Conservation (phyloP, 1,140 invertebrate species). For the Bombyx mori region ASM3026992v2 NC_085120.1:533501-534000, state of each 20-base stretch:
- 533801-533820: neutral
- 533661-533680: neutral
- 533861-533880: neutral
- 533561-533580: neutral
- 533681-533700: conserved; percentile 4
- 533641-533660: conserved; percentile 1
- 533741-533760: conserved; percentile 3
- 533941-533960: neutral
- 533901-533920: neutral
- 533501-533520: too few relatives aligned
- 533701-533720: conserved; percentile 4
- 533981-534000: too few relatives aligned
- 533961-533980: too few relatives aligned
- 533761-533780: conserved; percentile 5
- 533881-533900: neutral
- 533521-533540: too few relatives aligned
- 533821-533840: neutral
- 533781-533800: conserved; percentile 1
- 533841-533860: neutral
- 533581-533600: neutral
- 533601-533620: neutral
- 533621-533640: neutral
- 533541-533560: neutral
- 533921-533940: neutral
- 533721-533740: neutral